Evolutionary conservation across 2,888 invertebrate genomes (phyloP).

Genomic region (Gerris lacustris): DNA sequence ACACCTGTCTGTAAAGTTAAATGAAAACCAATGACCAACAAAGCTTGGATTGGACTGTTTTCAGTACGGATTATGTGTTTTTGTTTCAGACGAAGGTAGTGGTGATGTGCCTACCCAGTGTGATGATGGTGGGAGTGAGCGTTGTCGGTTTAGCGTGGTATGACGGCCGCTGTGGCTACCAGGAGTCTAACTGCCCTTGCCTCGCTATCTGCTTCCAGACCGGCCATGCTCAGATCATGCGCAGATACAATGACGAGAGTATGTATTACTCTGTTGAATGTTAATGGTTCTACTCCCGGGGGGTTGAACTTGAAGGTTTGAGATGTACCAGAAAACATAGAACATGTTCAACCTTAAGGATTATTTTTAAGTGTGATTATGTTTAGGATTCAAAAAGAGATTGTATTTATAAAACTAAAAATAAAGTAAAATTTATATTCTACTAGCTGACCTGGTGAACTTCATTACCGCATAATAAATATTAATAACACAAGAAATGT

Average conservation of each 20-base stretch:
- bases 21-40: no score
- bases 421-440: no score
- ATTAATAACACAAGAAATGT: no score
- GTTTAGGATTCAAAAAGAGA: no score
- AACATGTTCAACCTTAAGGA: neutral
- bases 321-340: neutral
- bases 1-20: no score
- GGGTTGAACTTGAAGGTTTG: neutral
- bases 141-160: slow-evolving; percentile 76
- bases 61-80: slow-evolving; percentile 5
- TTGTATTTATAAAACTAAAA: no score
- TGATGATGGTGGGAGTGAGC: slow-evolving; percentile 39
- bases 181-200: slow-evolving; percentile 56
- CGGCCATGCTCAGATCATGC: slow-evolving; percentile 80
- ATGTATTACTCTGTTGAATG: slow-evolving; percentile 26
- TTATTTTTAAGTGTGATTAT: no score
- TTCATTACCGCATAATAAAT: no score
- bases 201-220: slow-evolving; percentile 78
- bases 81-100: slow-evolving; percentile 58
- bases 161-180: slow-evolving; percentile 58
- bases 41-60: no score
- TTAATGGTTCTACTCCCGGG: neutral
- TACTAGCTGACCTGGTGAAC: no score
- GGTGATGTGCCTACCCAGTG: slow-evolving; percentile 43
- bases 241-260: slow-evolving; percentile 78